These are phyloP conservation scores for Fistularia tabacaria DNA, from an alignment of 2,797 vertebrate genomes.

Conservation along the genomic window DNA sequence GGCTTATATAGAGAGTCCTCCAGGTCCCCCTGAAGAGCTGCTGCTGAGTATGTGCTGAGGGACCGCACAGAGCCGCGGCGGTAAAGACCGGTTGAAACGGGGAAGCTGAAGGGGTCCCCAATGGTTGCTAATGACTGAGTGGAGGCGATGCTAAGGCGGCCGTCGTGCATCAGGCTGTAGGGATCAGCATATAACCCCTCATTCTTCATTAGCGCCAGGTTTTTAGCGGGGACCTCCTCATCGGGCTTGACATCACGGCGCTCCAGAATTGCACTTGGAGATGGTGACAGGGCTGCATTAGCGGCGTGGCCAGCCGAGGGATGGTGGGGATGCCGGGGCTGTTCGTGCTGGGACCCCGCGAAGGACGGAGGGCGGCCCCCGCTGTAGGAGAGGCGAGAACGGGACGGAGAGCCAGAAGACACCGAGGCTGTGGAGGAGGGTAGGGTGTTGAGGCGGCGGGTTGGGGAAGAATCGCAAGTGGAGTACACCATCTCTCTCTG, in stretches of 20 bases:
- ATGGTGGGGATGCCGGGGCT: conserved; percentile 78
- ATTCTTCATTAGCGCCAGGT: conserved; percentile 91
- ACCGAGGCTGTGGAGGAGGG: conserved; percentile 83
- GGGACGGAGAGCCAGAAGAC: conserved; percentile 86
- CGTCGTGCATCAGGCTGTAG: conserved; percentile 91
- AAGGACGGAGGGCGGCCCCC: conserved; percentile 91
- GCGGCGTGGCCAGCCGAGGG: conserved; percentile 73
- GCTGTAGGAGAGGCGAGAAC: conserved; percentile 93
- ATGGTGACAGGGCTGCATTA: conserved; percentile 82
- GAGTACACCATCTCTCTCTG: conserved; percentile 98
- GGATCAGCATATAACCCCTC: conserved; percentile 93
- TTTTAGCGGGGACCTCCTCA: conserved; percentile 90
- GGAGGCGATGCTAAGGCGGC: conserved; percentile 92
- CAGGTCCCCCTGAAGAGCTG: conserved; percentile 89
- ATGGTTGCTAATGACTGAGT: conserved; percentile 87
- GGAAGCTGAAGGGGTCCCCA: conserved; percentile 90
- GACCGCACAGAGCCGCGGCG: conserved; percentile 92
- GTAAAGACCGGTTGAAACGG: conserved; percentile 85
- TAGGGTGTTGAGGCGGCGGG: conserved; percentile 91
- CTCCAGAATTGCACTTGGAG: conserved; percentile 95
- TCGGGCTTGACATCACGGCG: conserved; percentile 95
- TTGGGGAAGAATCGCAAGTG: conserved; percentile 94
- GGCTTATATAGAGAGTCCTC: conserved; percentile 93
- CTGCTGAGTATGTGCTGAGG: conserved; percentile 95
- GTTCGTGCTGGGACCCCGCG: conserved; percentile 80